Evolutionary conservation across 2,888 invertebrate genomes (phyloP).

Genomic region (Drosophila helvetica): DNA sequence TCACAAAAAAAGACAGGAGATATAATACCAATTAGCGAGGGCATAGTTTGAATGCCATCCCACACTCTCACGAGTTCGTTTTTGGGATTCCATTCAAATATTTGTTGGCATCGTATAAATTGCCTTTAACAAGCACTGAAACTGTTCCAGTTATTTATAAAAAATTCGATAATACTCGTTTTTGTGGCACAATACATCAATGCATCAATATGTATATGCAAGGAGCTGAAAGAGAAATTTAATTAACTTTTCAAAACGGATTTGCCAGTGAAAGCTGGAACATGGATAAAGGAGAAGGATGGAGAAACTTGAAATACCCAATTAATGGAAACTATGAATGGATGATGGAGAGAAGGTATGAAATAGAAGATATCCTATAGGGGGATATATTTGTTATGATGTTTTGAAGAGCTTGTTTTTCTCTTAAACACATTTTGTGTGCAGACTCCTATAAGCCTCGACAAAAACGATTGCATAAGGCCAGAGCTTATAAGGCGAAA

Average conservation of each 20-base stretch:
- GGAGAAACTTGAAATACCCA: neutral
- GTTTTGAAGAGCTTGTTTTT: neutral
- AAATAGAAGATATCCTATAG: neutral
- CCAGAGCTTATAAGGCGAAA: too few species aligned
- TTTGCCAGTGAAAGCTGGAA: conserved; percentile 6
- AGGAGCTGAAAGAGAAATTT: conserved; percentile 23
- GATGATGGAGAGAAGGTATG: neutral
- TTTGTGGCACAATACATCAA: conserved; percentile 24
- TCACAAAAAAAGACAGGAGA: conserved; percentile 11
- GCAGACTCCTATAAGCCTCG: too few species aligned
- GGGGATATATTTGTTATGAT: neutral
- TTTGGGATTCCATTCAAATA: neutral
- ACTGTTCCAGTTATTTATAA: conserved; percentile 9
- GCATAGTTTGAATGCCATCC: neutral
- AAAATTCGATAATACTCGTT: conserved; percentile 26
- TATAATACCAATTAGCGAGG: conserved; percentile 17
- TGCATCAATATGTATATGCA: neutral
- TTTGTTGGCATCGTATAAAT: conserved; percentile 3
- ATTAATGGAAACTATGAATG: neutral
- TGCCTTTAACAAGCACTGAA: neutral
- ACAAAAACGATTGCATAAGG: too few species aligned
- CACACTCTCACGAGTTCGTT: neutral
- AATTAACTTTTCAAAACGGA: conserved; percentile 39
- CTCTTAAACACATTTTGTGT: too few species aligned
- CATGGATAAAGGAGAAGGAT: neutral